A percentile compares a stretch with the other conserved stretches of the same genome.
Conservation (phyloP, 2,888 invertebrate species). For the Ditula angustiorana region DNA sequence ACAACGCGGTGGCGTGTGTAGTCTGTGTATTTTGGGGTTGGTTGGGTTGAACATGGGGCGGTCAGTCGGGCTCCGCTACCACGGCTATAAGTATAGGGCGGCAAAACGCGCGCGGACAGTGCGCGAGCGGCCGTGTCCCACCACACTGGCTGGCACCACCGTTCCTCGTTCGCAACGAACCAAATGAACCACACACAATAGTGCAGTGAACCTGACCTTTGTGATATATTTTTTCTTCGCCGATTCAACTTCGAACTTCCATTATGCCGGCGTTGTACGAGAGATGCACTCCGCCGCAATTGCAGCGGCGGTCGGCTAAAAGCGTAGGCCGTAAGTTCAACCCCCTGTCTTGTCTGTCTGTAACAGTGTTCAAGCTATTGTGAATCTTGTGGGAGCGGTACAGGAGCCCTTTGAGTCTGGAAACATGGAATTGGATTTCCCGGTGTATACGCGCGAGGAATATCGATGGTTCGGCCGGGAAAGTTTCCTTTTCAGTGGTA, state of each 20-base stretch:
- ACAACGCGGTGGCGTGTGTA: constrained; percentile 61
- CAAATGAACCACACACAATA: constrained; percentile 61
- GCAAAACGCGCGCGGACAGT: constrained; percentile 73
- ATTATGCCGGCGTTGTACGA: constrained; percentile 75
- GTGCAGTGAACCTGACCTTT: constrained; percentile 72
- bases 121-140: constrained; percentile 76
- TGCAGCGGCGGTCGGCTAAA: constrained; percentile 64
- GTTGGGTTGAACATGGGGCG: constrained; percentile 73
- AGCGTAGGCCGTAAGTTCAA: constrained; percentile 72
- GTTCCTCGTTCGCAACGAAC: constrained; percentile 55
- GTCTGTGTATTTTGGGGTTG: constrained; percentile 66
- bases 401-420: constrained; percentile 46
- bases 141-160: constrained; percentile 74
- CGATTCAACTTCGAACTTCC: constrained; percentile 42
- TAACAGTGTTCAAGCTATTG: constrained; percentile 49
- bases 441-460: constrained; percentile 53
- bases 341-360: constrained; percentile 51
- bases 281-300: constrained; percentile 69
- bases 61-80: constrained; percentile 63
- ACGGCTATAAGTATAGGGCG: constrained; percentile 73
- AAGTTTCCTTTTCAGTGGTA: constrained; percentile 57
- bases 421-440: constrained; percentile 54
- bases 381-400: constrained; percentile 51
- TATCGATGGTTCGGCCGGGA: constrained; percentile 57
- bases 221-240: constrained; percentile 49